Base-by-base conservation (phyloP, 2,797 vertebrate species). In the Phyllotis vaccarum region DNA sequence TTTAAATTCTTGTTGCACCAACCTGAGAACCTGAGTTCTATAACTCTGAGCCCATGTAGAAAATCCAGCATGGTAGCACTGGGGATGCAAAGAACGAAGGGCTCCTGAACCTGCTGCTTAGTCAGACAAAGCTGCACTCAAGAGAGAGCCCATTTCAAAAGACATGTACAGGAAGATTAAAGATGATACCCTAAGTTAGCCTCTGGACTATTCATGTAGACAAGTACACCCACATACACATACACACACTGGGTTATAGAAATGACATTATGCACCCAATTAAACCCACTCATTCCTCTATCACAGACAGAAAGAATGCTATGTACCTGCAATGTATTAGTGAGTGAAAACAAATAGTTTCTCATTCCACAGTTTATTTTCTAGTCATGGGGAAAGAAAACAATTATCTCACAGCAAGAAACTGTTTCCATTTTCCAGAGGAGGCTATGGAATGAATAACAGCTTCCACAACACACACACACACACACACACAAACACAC, bases 381-480 rank as follows among this genome's bases (percentile, higher is more conserved):
- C 62, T 43, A 79, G 17, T 68, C n/a, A 96, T 40, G 93, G 19
- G 12, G 90, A 91, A 93, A 82, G 68, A 91, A 95, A 89, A 88
- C 17, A 86, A 81, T 82, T 94, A 88, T 68, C 34, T 89, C 49
- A 79, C 31, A 40, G 24, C 27, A 58, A 94, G 58, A 80, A 86
- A 66, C 7, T 75, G 11, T 60, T 75, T 81, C 34, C 62, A 76
- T 90, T 91, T 92, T 95, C 74, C 66, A 89, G 60, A 29, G 5
- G 24, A 46, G 21, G 6, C n/a, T 60, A 0, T 43, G 86, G 37
- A 81, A 86, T 82, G 14, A 90, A 66, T 83, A 54, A 82, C 56
- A 87, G 78, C 6, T 46, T 4, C 22, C 9, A 24, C 12, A 49
- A 49, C 46, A 49, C 46, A 49, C 46, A 49, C 46, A 49, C 46